Evolutionary conservation across 2,113 vertebrate species (phyloP), one percentile per base, ranked within the genome.

Genomic region (Entomyzon cyanotis): DNA sequence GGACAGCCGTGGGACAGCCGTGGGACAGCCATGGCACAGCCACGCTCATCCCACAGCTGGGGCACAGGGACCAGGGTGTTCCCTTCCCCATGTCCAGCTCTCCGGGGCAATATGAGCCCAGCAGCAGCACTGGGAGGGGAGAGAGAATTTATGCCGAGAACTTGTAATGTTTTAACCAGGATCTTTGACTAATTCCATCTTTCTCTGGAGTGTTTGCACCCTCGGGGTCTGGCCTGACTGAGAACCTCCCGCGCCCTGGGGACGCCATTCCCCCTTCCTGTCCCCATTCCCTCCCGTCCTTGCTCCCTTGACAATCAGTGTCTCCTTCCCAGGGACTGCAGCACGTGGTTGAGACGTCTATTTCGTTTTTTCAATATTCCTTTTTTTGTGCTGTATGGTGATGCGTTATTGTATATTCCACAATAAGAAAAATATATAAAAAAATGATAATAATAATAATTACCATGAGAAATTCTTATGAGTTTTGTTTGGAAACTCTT

Each of bases 401-500:
- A 97, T 94, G 97, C 96, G 93, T 97, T 98, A 96, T 97, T 98
- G 97, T 98, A 97, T 97, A 97, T 98, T 97, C 96, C 97, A 97
- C 96, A 94, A 94, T 96, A 96, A 98, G 95, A 65, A 93, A 90
- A 67, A 77, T 65, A 76, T 91, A 78, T 79, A 39, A 65, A 91
- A 90, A 85, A 62, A 84, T 68, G 39, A 89, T 78, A 11, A 83
- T 58, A 13, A 92, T 87, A 67, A 95, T 87, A 78, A 95, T 89
- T 73, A 94, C 81, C 97, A 94, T 96, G 96, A 79, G 65, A 97
- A 97, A 96, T 97, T 97, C 97, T 97, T 96, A 98, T 67, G 97
- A 97, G 97, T 98, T 98, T 98, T 98, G 98, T 98, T 98, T 97
- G 97, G 96, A 97, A 98, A 97, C 97, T 98, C 98, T 97, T 97